These are phyloP conservation scores for Hyperoplus lanceolatus DNA, from an alignment of 2,797 vertebrate species.

Conservation along the genomic window DNA sequence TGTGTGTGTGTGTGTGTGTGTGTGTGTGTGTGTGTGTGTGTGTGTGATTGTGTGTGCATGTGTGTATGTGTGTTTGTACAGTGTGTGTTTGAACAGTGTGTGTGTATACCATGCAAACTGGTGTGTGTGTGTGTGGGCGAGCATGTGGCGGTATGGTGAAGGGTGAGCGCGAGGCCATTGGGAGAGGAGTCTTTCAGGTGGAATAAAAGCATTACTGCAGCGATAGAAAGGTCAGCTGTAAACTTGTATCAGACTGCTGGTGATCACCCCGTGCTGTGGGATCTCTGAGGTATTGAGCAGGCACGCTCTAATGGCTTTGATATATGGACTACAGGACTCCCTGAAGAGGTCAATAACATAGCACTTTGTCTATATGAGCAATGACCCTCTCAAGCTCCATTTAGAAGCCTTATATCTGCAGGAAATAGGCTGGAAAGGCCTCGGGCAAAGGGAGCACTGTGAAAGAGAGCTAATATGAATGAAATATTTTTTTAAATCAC, in stretches of 20 bases:
- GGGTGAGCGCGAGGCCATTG: slow-evolving; percentile 69
- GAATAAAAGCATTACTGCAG: slow-evolving; percentile 85
- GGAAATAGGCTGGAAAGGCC: slow-evolving; percentile 84
- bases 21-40: not conserved
- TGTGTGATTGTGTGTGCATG: no score
- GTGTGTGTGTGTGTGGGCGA: not conserved
- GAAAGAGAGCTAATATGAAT: slow-evolving; percentile 79
- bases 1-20: slow-evolving; percentile 9
- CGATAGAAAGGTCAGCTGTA: slow-evolving; percentile 88
- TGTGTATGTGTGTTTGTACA: not conserved
- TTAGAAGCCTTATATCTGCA: slow-evolving; percentile 85
- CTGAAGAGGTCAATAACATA: slow-evolving; percentile 86
- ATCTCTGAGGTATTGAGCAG: slow-evolving; percentile 88
- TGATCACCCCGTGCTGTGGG: slow-evolving; percentile 85
- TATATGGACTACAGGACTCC: slow-evolving; percentile 86
- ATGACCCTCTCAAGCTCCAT: slow-evolving; percentile 86
- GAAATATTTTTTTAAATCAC: slow-evolving; percentile 81
- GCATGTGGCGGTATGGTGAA: slow-evolving; percentile 19
- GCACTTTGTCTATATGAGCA: slow-evolving; percentile 86
- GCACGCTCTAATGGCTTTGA: slow-evolving; percentile 84
- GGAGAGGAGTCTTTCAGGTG: slow-evolving; percentile 77
- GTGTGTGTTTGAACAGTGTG: not conserved
- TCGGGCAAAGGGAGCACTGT: slow-evolving; percentile 58
- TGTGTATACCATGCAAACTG: not conserved
- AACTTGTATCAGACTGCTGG: slow-evolving; percentile 85